Conservation (phyloP, 2,888 invertebrate species). For the Oxycera nigricornis region DNA sequence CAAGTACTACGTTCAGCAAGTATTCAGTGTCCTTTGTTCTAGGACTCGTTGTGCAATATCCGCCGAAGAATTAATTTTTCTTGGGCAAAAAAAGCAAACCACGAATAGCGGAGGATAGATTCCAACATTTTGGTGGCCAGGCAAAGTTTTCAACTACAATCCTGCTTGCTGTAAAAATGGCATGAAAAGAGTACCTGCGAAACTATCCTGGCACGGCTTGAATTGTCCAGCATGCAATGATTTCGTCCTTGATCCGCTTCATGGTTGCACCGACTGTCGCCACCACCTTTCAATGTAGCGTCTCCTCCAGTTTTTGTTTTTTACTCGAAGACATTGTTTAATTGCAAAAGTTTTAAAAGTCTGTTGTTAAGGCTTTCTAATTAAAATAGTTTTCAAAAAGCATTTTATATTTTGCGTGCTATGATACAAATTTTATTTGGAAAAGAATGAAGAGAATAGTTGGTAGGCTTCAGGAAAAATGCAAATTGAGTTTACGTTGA, state of each 20-base stretch:
- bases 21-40: neutral
- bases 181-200: neutral
- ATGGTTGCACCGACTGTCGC: neutral
- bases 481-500: too few species aligned
- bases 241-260: neutral
- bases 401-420: conserved; percentile 6
- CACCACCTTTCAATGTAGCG: neutral
- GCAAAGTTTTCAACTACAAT: neutral
- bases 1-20: neutral
- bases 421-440: too few species aligned
- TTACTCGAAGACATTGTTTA: conserved; percentile 24
- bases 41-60: neutral
- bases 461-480: too few species aligned
- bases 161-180: too few species aligned
- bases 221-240: neutral
- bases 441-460: too few species aligned
- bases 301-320: neutral
- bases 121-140: neutral
- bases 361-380: conserved; percentile 23
- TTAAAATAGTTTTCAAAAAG: conserved; percentile 35
- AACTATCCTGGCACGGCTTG: neutral
- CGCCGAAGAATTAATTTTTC: conserved; percentile 6
- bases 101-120: neutral
- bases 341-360: conserved; percentile 31
- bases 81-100: neutral